These are phyloP conservation scores for Dermochelys coriacea DNA, from an alignment of 2,797 vertebrate species.

Conservation along the genomic window DNA sequence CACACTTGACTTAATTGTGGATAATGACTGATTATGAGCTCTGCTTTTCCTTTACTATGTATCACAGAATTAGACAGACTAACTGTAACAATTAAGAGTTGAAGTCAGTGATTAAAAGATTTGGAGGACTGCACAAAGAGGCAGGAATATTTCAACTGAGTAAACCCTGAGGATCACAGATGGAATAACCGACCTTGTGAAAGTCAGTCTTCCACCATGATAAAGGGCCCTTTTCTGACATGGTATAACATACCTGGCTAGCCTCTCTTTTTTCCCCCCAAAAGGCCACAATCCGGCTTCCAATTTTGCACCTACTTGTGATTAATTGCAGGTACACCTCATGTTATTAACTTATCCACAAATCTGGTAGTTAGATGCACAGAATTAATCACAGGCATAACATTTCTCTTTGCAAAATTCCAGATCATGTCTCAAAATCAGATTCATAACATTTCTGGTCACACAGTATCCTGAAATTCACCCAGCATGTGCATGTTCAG, in stretches of 20 bases:
- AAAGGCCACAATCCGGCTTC: neutral
- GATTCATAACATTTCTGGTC: neutral
- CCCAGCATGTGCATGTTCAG: constrained; percentile 48
- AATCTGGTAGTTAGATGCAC: neutral
- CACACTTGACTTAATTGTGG: neutral
- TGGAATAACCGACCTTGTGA: neutral
- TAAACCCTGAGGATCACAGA: neutral
- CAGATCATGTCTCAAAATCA: neutral
- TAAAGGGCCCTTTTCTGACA: neutral
- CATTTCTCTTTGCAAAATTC: neutral
- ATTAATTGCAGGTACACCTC: neutral
- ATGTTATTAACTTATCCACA: neutral
- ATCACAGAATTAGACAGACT: neutral
- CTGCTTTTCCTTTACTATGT: neutral
- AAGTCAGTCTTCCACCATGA: neutral
- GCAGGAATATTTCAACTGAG: neutral
- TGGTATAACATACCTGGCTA: accelerated
- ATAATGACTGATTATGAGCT: neutral
- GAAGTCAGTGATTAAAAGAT: neutral
- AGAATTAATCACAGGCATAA: neutral
- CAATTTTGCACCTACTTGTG: neutral
- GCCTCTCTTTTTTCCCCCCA: neutral
- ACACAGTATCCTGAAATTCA: neutral
- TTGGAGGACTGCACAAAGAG: neutral
- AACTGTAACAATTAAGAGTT: neutral